phyloP scores from a whole-genome alignment of 2,113 vertebrate species.

The Emydocephalus ijimae region DNA sequence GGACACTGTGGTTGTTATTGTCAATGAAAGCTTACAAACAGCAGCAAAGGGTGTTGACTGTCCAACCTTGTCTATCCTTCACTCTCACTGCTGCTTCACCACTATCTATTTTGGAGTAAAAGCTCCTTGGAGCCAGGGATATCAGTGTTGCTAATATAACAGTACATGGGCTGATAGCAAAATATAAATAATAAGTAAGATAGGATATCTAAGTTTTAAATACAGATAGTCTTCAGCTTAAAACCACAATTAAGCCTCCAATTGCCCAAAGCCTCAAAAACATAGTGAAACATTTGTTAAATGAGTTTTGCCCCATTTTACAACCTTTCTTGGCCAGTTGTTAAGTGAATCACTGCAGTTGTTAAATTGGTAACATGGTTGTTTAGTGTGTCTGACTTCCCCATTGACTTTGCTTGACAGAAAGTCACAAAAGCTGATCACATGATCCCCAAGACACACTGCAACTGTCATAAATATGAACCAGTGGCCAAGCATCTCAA shows the following conservation, averaged over 20 bases:
- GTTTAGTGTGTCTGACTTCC: neutral
- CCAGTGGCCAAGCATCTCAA: neutral
- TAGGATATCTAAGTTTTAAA: neutral
- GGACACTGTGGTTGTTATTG: neutral
- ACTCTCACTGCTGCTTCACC: neutral
- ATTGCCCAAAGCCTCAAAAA: neutral
- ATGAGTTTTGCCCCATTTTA: neutral
- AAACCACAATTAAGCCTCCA: neutral
- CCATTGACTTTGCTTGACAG: neutral
- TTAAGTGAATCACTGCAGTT: neutral
- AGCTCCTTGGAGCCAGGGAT: neutral
- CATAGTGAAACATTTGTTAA: neutral
- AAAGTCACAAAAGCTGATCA: too few relatives aligned
- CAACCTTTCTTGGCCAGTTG: neutral
- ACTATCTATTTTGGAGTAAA: neutral
- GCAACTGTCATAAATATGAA: neutral
- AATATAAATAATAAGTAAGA: neutral
- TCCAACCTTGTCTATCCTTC: neutral
- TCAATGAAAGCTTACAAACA: neutral
- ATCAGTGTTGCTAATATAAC: neutral
- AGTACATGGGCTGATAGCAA: neutral
- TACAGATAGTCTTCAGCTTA: neutral
- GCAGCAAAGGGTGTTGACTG: neutral
- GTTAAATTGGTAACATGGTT: neutral
- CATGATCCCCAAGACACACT: neutral